These are phyloP conservation scores for Scrobipalpa costella DNA, from an alignment of 2,888 invertebrate genomes.

Conservation along the genomic window DNA sequence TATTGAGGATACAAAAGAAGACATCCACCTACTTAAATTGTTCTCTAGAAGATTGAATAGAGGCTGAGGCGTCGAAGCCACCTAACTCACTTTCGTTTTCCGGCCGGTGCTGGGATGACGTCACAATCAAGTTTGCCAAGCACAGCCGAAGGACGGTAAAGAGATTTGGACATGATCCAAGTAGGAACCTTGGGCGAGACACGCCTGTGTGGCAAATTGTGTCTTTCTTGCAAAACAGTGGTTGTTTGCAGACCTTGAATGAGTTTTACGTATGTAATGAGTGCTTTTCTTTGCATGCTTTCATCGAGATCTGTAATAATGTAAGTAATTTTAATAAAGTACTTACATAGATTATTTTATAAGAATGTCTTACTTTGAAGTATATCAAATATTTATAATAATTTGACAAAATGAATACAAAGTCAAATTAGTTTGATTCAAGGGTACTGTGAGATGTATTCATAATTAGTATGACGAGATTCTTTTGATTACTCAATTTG, in stretches of 20 bases:
- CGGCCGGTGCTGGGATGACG: constrained; percentile 14
- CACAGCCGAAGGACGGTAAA: constrained; percentile 15
- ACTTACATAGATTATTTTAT: no score
- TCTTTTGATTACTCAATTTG: no score
- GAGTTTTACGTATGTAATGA: background rate
- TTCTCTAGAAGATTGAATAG: constrained; percentile 1
- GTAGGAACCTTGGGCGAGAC: background rate
- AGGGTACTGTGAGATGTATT: no score
- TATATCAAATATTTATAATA: no score
- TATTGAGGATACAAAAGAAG: constrained; percentile 1
- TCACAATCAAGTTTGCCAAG: constrained; percentile 20
- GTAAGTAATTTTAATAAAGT: no score
- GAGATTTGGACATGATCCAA: constrained; percentile 5
- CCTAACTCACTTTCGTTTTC: constrained; percentile 19
- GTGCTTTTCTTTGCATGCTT: background rate
- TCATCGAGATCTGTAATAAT: no score
- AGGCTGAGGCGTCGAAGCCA: constrained; percentile 8
- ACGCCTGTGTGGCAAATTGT: background rate
- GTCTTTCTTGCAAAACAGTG: constrained; percentile 7
- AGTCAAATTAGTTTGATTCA: no score
- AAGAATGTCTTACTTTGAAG: no score
- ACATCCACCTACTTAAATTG: no score
- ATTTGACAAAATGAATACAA: no score
- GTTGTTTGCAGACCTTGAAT: background rate
- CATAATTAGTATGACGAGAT: no score